These are phyloP conservation scores for Cacoxenus indagator DNA, from an alignment of 2,888 invertebrate species.

Conservation along the genomic window DNA sequence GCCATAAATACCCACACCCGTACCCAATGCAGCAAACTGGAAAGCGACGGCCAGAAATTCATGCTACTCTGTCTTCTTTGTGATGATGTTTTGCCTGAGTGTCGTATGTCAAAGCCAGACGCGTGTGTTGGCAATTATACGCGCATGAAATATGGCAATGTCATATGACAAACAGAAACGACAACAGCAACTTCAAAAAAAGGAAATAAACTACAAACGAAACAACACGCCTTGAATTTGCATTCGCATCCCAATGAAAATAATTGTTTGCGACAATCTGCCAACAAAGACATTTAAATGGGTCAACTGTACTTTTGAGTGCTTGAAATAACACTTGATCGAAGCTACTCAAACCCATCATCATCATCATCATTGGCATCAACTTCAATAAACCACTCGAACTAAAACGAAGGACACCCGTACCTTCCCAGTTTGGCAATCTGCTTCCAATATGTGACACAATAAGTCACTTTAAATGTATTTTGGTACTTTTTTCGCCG, in stretches of 20 bases:
- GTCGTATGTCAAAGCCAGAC: background rate
- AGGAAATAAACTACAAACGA: background rate
- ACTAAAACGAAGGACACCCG: background rate
- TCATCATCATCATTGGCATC: background rate
- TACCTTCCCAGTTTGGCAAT: slow-evolving; percentile 2
- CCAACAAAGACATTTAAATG: slow-evolving; percentile 7
- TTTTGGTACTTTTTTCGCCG: background rate
- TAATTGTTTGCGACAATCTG: background rate
- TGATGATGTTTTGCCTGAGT: background rate
- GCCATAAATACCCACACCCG: background rate
- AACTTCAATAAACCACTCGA: background rate
- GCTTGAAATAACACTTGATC: background rate
- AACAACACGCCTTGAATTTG: background rate
- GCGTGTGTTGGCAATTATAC: slow-evolving; percentile 5
- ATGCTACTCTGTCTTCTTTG: background rate
- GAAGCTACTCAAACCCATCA: background rate
- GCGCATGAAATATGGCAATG: slow-evolving; percentile 10
- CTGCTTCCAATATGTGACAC: background rate
- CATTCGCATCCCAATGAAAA: background rate
- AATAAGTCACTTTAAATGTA: background rate
- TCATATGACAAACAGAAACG: background rate
- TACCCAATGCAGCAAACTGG: background rate
- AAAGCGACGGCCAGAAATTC: background rate
- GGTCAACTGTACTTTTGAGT: slow-evolving; percentile 1
- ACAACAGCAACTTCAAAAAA: background rate